Base-by-base conservation (phyloP, 2,797 vertebrate species). In the Coluber constrictor region DNA sequence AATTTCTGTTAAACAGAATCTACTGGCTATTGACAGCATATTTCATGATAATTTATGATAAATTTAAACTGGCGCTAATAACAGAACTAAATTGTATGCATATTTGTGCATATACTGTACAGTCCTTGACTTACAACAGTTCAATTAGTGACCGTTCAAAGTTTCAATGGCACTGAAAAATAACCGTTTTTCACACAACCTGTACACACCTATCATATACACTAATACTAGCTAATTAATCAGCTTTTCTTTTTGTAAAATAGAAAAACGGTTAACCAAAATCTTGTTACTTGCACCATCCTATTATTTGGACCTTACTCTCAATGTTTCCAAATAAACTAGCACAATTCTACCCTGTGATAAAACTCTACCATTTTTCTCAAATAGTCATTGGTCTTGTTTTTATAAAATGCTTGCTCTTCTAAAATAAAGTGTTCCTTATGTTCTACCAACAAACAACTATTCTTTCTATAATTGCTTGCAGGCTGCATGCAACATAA, bases 361-460 rank as follows among this genome's bases (percentile, higher is more conserved):
- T 89, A 79, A 11, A 92, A 90, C 88, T 93, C 86, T 92, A 29
- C 23, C 43, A 70, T 54, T 63, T 79, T 63, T 89, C 29, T 83
- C 56, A 63, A 83, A 88, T 12, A 79, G 32, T 51, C 15, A 25
- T n/a, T 51, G 37, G 27, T 32, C 66, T 74, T 74, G 66, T 74
- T 74, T 74, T 74, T 37, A 74, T 32, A 86, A 60, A 91, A 86
- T 61, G 16, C 32, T 92, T n/a, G 51, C 25, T 47, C 89, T 59
- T 87, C 59, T 27, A n/a, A 91, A 88, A 43, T 63, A 88, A 93
- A 29, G 9, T 59, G 32, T 32, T 87, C 32, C 60, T 74, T 20
- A 51, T 83, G 66, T 47, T 89, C 37, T 60, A 70, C 37, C 70
- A 92, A 29, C 29, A 92, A 70, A 23, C 37, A 59, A 79, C 55